Evolutionary conservation across 2,797 vertebrate genomes (phyloP).

Genomic region (Enteromius anoplus): DNA sequence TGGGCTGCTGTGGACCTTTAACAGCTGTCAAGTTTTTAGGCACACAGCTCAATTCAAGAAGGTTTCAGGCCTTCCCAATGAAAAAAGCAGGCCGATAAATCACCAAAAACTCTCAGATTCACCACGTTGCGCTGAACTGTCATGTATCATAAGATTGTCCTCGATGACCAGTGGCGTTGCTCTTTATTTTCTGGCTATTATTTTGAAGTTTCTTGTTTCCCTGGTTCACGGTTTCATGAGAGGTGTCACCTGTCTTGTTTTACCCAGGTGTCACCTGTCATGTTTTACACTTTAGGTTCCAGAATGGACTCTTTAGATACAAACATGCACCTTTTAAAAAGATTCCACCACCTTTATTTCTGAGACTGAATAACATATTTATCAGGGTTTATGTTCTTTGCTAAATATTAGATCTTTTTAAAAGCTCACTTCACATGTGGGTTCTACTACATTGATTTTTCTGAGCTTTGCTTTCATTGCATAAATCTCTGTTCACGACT

Average conservation of each 20-base stretch:
- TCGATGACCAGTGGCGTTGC: neutral
- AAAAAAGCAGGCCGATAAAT: slow-evolving; percentile 2
- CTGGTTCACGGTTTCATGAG: neutral
- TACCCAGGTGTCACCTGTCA: neutral
- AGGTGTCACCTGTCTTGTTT: neutral
- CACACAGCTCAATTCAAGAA: slow-evolving; percentile 4
- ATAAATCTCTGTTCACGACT: neutral
- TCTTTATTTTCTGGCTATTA: slow-evolving; percentile 26
- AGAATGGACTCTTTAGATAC: too few species aligned
- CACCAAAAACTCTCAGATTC: slow-evolving; percentile 15
- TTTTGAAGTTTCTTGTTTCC: neutral
- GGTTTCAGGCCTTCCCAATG: slow-evolving; percentile 12
- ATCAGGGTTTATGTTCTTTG: neutral
- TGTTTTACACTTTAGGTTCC: neutral
- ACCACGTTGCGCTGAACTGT: slow-evolving; percentile 2
- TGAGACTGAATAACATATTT: neutral
- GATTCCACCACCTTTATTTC: too few species aligned
- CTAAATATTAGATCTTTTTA: neutral
- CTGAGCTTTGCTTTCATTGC: neutral
- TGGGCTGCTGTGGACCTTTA: neutral
- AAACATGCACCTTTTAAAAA: too few species aligned
- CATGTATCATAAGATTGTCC: slow-evolving; percentile 12
- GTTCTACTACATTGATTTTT: neutral
- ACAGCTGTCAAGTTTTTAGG: slow-evolving; percentile 23
- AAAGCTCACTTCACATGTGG: neutral